phyloP scores from a whole-genome alignment of 2,888 invertebrate genomes.

The Drosophila mimetica region DNA sequence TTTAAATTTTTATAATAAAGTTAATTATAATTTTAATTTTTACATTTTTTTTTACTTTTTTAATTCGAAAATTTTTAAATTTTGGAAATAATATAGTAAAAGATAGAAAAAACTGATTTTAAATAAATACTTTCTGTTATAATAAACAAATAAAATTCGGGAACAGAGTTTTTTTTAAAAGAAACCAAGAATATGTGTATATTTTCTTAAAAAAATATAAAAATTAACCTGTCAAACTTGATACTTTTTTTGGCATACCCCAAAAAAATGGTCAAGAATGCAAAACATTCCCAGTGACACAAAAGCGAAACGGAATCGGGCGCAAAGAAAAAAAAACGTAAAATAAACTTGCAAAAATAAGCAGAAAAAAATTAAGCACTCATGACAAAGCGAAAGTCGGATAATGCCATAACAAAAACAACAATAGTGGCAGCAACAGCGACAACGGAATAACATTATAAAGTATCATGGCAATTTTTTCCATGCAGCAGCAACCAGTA shows the following conservation, averaged over 20 bases:
- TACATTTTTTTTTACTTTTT: no score
- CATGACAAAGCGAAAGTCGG: constrained; percentile 65
- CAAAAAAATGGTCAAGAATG: constrained; percentile 4
- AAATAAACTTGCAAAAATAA: constrained; percentile 20
- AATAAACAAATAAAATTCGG: no score
- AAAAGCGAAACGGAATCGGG: constrained; percentile 25
- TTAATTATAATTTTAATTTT: no score
- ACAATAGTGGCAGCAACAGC: constrained; percentile 37
- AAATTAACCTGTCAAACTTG: constrained; percentile 10
- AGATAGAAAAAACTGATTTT: no score
- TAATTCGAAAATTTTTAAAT: no score
- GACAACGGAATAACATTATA: constrained; percentile 32
- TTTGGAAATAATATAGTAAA: no score
- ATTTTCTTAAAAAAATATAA: neutral
- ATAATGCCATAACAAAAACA: constrained; percentile 55
- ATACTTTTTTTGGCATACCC: neutral
- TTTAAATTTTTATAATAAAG: no score
- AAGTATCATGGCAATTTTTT: constrained; percentile 34
- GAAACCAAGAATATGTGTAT: neutral
- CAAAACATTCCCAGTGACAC: constrained; percentile 35
- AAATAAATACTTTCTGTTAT: no score
- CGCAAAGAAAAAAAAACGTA: neutral
- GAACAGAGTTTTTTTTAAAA: neutral
- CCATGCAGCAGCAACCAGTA: constrained; percentile 13
- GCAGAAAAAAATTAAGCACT: constrained; percentile 43